Evolutionary conservation across 2,113 vertebrate species (phyloP), one percentile per base, ranked within the genome.

Genomic region (Catharus minimus): DNA sequence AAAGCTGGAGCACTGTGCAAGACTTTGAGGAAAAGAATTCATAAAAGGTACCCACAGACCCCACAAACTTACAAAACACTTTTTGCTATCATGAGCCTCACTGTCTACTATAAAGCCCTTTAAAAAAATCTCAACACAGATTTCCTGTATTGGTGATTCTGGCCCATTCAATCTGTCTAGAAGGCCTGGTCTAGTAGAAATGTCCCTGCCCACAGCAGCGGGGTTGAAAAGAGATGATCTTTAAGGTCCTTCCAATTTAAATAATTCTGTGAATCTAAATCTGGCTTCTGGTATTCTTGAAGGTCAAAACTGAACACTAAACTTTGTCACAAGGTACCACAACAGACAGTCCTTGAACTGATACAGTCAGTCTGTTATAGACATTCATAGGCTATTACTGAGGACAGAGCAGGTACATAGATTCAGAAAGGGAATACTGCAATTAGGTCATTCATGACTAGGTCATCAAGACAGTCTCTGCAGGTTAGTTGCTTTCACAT

Each of bases 201-300:
- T 16, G 38, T 41, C 17, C 21, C 44, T 65, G 17, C 10, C 10
- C 38, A 33, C 13, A 49, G n/a, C 23, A 71, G 4, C 1, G 9
- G 19, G 2, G 1, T 13, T 52, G 39, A n/a, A 65, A 53, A 0
- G 0, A 65, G 52, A 46, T 19, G 7, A 33, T 52, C 24, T 65
- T 69, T 44, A 64, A 50, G 9, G 38, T 52, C 13, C 8, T 65
- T 89, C 28, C 50, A 71, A 46, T 5, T 38, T 33, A 33, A 71
- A 69, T 24, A 5, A 50, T 32, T 43, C 11, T 18, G 10, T 52
- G 11, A 52, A 58, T 72, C 38, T 65, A 24, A 39, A 83, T 66
- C 5, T 39, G 30, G 10, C 7, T 76, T 84, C 41, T 39, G 39
- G 38, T 28, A 56, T 62, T 83, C 26, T 32, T 26, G 52, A 76